Base-by-base conservation (phyloP, 2,888 invertebrate genomes). In the Biston betularia region DNA sequence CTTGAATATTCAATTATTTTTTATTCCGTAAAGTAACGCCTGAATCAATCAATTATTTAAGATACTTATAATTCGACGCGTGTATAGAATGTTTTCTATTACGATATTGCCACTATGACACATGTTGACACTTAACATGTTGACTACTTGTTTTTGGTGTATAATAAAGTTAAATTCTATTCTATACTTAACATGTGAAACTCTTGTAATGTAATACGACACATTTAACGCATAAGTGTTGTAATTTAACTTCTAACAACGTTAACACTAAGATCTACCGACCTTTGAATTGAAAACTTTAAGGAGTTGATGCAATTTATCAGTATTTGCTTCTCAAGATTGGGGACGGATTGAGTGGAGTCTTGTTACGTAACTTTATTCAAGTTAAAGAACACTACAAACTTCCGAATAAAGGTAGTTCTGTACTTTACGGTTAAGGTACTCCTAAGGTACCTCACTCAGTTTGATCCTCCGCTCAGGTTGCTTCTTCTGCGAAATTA, bases 301-400 rank as follows among this genome's bases (percentile, higher is more conserved):
- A 50, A 34, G 34, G 34, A 48, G 14, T 48, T 33, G 44, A 44
- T 44, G 44, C 6, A 44, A 44, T 44, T 12, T 48, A 11, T 48
- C 48, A n/a, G 46, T 15, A 11, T 33, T 33, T 48, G 8, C 24
- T 48, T 5, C n/a, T n/a, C 44, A 0, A 48, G 10, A 48, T n/a
- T 42, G 9, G 5, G n/a, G 15, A 48, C 34, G 50, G 12, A 8
- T 50, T 7, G 34, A 50, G 34, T 50, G 50, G 33, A 6, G n/a
- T 50, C 34, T 3, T 33, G 33, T 48, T 48, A 48, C 33, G 11
- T 34, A 12, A 33, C 10, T 44, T 44, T 12, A 34, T 33, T 33
- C n/a, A 50, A 11, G 50, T 50, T 50, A 33, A 34, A 50, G 34
- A 34, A 50, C 34, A 50, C 34, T 46, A 15, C 15, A 46, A 46